Evolutionary conservation across 2,113 vertebrate genomes (phyloP).

Genomic region (Circaetus gallicus): DNA sequence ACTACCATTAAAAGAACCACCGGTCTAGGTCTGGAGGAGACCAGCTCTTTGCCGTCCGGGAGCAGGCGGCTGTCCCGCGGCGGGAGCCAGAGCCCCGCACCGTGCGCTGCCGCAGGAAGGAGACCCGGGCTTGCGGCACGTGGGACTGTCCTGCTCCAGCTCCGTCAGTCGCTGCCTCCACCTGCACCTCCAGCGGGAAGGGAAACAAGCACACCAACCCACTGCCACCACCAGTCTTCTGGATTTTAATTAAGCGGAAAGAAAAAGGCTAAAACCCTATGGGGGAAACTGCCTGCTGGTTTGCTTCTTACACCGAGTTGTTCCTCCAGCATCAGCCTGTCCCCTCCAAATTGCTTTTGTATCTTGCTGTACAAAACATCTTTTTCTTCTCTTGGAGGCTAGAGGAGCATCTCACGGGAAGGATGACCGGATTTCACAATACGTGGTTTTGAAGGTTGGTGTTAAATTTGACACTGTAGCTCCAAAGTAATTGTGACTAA

Average conservation of each 20-base stretch:
- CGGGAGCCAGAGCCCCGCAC: background rate
- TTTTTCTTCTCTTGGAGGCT: background rate
- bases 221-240: background rate
- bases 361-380: background rate
- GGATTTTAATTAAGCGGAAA: background rate
- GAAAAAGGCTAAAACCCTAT: background rate
- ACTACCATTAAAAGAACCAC: background rate
- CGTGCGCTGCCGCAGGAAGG: background rate
- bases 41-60: rapidly evolving
- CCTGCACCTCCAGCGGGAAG: background rate
- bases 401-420: background rate
- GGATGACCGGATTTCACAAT: background rate
- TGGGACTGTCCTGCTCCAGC: background rate
- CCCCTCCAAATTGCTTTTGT: background rate
- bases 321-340: background rate
- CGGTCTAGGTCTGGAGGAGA: background rate
- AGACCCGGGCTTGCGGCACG: background rate
- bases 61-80: rapidly evolving
- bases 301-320: background rate
- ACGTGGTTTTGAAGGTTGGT: background rate
- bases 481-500: slow-evolving; percentile 50
- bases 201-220: background rate
- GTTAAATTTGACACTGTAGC: slow-evolving; percentile 31
- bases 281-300: background rate
- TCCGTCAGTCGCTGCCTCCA: background rate